Percentiles rank a stretch among this genome's conserved stretches.
These are phyloP conservation scores for Sinocyclocheilus maitianheensis DNA, from an alignment of 2,113 vertebrate species.

Conservation along the genomic window DNA sequence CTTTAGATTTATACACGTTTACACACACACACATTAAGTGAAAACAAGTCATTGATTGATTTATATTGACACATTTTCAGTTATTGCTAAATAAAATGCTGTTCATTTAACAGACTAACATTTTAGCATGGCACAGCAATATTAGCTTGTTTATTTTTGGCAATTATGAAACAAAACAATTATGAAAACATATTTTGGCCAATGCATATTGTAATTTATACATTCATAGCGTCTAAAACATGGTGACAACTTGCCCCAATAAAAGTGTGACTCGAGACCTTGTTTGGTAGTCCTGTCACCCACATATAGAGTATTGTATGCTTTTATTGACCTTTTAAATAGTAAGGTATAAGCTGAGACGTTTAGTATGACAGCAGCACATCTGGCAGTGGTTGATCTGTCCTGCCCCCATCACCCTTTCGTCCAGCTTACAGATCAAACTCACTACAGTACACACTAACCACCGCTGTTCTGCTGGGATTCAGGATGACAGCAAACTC, in stretches of 20 bases:
- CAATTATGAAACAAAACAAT: no score
- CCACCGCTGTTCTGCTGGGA: background rate
- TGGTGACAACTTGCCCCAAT: no score
- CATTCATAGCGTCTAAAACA: background rate
- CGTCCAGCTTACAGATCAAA: conserved; percentile 12
- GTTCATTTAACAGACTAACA: background rate
- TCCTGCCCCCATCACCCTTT: conserved; percentile 10
- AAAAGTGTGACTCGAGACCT: no score
- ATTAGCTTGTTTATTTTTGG: no score
- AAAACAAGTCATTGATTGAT: no score
- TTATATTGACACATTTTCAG: background rate
- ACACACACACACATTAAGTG: no score
- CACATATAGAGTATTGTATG: background rate
- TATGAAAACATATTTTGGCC: no score
- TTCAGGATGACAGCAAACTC: background rate
- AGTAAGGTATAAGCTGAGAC: background rate
- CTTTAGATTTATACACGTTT: no score
- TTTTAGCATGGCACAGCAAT: background rate
- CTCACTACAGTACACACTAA: background rate
- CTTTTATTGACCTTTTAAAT: background rate
- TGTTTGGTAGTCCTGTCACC: background rate
- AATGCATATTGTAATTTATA: background rate
- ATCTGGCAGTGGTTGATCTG: conserved; percentile 18
- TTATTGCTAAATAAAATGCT: background rate
- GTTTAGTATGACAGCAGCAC: background rate